A percentile compares a stretch with the other conserved stretches of the same genome.
These are phyloP conservation scores for Hemithea aestivaria DNA, from an alignment of 2,888 invertebrate genomes.

Conservation along the genomic window DNA sequence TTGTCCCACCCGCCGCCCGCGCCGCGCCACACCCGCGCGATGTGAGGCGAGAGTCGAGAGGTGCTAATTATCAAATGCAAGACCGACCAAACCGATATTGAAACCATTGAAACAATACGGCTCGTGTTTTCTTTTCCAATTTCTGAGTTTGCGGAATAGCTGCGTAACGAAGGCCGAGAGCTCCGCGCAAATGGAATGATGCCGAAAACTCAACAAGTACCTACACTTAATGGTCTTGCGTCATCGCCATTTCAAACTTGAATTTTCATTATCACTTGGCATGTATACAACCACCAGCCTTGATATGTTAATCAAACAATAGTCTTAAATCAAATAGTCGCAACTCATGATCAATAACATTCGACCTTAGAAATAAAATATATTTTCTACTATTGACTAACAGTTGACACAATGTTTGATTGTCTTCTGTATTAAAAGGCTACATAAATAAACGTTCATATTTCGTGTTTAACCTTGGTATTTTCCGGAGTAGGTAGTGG, in stretches of 20 bases:
- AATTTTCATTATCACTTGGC: slow-evolving; percentile 78
- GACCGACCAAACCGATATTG: slow-evolving; percentile 71
- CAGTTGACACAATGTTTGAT: slow-evolving; percentile 43
- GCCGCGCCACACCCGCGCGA: slow-evolving; percentile 29
- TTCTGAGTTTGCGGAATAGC: slow-evolving; percentile 76
- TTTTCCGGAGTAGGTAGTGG: slow-evolving; percentile 6
- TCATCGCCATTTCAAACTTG: slow-evolving; percentile 76
- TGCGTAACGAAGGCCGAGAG: slow-evolving; percentile 74
- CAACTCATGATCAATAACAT: slow-evolving; percentile 67
- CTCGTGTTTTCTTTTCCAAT: slow-evolving; percentile 74
- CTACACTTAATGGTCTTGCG: slow-evolving; percentile 78
- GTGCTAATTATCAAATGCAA: slow-evolving; percentile 78
- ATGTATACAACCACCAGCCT: slow-evolving; percentile 73
- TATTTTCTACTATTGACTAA: slow-evolving; percentile 49
- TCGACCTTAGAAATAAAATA: slow-evolving; percentile 58
- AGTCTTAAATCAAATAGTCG: slow-evolving; percentile 71
- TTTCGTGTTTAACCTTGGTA: slow-evolving; percentile 9
- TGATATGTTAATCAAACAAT: slow-evolving; percentile 78
- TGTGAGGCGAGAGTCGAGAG: slow-evolving; percentile 54
- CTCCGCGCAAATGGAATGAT: slow-evolving; percentile 73
- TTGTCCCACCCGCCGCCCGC: slow-evolving; percentile 38
- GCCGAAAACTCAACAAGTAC: slow-evolving; percentile 72
- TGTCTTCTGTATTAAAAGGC: slow-evolving; percentile 31
- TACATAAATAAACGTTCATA: slow-evolving; percentile 14
- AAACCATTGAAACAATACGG: slow-evolving; percentile 77